A percentile compares a stretch with the other conserved stretches of the same genome.
Evolutionary conservation across 1,140 invertebrate genomes (phyloP).

Genomic region (Saxidomus purpurata): DNA sequence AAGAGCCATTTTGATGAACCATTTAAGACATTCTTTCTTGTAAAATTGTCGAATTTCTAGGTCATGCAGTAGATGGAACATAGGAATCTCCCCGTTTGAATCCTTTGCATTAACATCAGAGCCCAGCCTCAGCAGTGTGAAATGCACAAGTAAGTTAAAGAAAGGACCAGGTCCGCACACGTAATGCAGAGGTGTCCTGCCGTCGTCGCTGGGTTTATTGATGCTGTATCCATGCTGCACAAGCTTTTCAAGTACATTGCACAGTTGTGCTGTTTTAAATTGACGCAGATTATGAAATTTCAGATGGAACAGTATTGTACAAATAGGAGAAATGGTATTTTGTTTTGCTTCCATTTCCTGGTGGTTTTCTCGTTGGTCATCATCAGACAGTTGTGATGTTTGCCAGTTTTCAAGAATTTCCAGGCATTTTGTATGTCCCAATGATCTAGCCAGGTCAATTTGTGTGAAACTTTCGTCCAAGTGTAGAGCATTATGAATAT

Average conservation of each 20-base stretch:
- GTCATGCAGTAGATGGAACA: not conserved
- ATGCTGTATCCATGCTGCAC: not conserved
- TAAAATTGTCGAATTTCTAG: slow-evolving; percentile 2
- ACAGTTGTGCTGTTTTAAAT: not conserved
- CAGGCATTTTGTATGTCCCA: not conserved
- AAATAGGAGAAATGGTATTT: not conserved
- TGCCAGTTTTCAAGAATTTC: slow-evolving; percentile 17
- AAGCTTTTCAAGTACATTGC: not conserved
- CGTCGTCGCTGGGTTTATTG: not conserved
- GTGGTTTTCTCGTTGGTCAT: not conserved
- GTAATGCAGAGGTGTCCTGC: slow-evolving; percentile 3
- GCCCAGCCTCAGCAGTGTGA: not conserved
- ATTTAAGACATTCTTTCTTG: not conserved
- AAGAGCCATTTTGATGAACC: slow-evolving; percentile 5
- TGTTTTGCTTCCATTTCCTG: not conserved
- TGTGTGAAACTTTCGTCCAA: not conserved
- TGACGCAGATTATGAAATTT: not conserved
- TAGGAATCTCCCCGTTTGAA: not conserved
- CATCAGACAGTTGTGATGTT: not conserved
- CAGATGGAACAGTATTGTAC: not conserved
- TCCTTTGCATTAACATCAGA: slow-evolving; percentile 1
- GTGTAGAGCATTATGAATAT: not conserved
- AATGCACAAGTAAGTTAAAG: not conserved
- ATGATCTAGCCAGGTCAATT: not conserved
- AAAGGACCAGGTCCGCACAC: not conserved